Base-by-base conservation (phyloP, 2,888 invertebrate species). In the Cybosia mesomella region DNA sequence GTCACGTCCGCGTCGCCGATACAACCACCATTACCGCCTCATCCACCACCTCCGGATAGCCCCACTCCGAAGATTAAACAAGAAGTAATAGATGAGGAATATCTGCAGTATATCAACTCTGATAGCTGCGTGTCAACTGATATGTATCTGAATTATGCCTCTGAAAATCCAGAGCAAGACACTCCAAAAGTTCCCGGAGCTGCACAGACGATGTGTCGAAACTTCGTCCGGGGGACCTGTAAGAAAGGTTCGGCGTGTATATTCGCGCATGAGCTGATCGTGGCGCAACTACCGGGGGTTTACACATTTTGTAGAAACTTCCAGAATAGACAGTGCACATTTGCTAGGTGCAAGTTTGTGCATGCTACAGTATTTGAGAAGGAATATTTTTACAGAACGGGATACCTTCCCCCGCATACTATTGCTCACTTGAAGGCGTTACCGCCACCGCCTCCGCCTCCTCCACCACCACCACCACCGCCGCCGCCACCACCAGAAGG, bases 351-450 rank as follows among this genome's bases (percentile, higher is more conserved):
- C 71, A 90, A 84, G 72, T 92, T 88, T 73, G 91, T 91, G 0
- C 93, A 92, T 71, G 92, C 92, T 0, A 81, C 87, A 0, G 89
- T 92, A 0, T 91, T 91, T 74, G 92, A 92, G 66, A 91, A 92
- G 53, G 89, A 90, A 49, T 72, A 84, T 22, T 92, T 88, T 66
- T 91, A 86, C 53, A 77, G 92, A 15, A 90, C 91, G 0, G 91
- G 88, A 0, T 79, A 73, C 43, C 75, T 93, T 58, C 93, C 93
- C 0, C 83, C 88, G 0, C 88, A 91, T 64, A 79, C 87, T 0
- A 54, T 86, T 11, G 82, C 82, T 2, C 91, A 92, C 63, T 77
- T 89, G 0, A 84, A 85, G 0, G 85, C 86, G 0, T 84, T 83
- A 13, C 54, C 53, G 11, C 39, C 53, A 11, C 55, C 36, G 34